Base-by-base conservation (phyloP, 2,797 vertebrate genomes). In the Acomys russatus region DNA sequence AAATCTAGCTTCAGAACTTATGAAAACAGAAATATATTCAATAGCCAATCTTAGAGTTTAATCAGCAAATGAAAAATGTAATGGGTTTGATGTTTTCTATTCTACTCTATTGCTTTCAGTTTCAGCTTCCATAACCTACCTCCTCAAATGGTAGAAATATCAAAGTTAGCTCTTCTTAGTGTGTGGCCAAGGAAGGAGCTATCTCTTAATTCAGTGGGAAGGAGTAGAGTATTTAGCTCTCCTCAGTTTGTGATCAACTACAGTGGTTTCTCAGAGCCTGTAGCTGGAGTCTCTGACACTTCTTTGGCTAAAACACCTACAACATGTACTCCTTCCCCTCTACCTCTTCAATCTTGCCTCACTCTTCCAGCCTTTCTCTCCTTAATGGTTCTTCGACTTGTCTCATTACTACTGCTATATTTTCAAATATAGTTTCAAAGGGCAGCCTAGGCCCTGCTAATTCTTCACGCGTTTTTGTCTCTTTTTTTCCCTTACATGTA, bases 101-200 rank as follows among this genome's bases (percentile, higher is more conserved):
- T 66, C 91, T 91, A 80, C 88, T 68, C 92, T 87, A 71, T 85
- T 94, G 25, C 30, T 80, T 92, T 87, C 82, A 38, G 51, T 88
- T 1, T 70, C 38, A 66, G 0, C 33, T 95, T 94, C 54, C n/a
- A 35, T 22, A 14, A 79, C 38, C 86, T 66, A 70, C 15, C 9
- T 78, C 63, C 77, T 85, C n/a, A 82, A 14, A 20, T 7, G 18
- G 4, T 38, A 0, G 22, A 74, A 86, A 12, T 61, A 49, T 9
- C n/a, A 91, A 77, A 70, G 7, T 63, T 96, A 51, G 9, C 3
- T 93, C n/a, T 87, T 66, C n/a, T 94, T 35, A 91, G 68, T 30
- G n/a, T 6, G 61, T 84, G 9, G 51, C 51, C 79, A 88, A 6
- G 70, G 14, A 94, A 71, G 54, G 23, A 74, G 92, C 9, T 9